Base-by-base conservation (phyloP, 2,113 vertebrate genomes). In the Chitala chitala region DNA sequence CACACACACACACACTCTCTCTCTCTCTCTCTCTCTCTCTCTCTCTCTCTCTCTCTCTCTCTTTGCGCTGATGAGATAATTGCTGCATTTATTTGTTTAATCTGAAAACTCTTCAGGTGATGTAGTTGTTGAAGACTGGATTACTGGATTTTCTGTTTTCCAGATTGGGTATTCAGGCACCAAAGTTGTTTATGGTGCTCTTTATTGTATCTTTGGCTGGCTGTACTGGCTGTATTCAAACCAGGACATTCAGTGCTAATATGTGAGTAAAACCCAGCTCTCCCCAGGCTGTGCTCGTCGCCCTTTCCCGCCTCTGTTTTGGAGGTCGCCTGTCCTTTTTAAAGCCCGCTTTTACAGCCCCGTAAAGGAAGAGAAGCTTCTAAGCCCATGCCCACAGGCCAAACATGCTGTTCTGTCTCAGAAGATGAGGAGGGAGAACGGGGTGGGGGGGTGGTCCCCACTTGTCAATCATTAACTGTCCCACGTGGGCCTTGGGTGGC, bases 361-460 rank as follows among this genome's bases (percentile, higher is more conserved):
- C 22, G n/a, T n/a, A 73, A 53, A 70, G 13, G 65, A 24, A 59
- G 38, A 36, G 9, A 48, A 3, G 48, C 56, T 81, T 69, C 31
- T 51, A 80, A 22, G 69, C 86, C 82, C 61, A 83, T 79, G 82
- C 86, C 86, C 22, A 69, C 77, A 80, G 85, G 84, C 85, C 78
- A 84, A 84, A 84, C 84, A 66, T 82, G 74, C 20, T 81, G 82
- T 79, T 78, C 80, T 82, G 80, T 82, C 76, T 79, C 79, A 77
- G 68, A 0, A 64, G 15, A 13, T 51, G 48, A 15, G 75, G 79
- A 80, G 80, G 79, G 1, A 15, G 59, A 31, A 10, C 33, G 22
- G 38, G 42, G 69, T 17, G 31, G 69, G 51, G 50, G 69, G 29
- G 5, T 7, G 42, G 12, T 75, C 80, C 72, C 79, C 80, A 75